Conservation (phyloP, 2,797 vertebrate species). For the Eulemur coronatus region DNA sequence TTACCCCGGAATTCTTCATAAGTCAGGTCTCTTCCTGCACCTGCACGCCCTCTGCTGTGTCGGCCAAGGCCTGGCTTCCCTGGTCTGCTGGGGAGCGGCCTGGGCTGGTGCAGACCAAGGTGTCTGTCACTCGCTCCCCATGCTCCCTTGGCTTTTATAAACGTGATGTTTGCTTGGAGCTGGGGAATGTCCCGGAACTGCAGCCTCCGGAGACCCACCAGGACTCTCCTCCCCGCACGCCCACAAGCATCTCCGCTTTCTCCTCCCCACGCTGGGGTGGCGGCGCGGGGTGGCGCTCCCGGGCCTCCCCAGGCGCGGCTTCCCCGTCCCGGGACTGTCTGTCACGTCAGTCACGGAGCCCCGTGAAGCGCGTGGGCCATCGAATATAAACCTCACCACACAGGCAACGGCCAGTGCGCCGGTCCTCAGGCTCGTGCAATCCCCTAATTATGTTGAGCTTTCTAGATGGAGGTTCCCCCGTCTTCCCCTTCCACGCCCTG, state of each 20-base stretch:
- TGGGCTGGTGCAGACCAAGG: too few species aligned
- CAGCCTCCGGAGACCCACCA: not conserved
- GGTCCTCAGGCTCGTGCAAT: too few species aligned
- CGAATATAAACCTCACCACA: too few species aligned
- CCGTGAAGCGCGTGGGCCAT: too few species aligned
- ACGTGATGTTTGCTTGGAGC: not conserved
- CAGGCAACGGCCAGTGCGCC: too few species aligned
- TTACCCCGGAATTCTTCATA: not conserved
- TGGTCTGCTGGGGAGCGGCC: not conserved
- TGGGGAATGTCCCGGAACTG: fast-evolving
- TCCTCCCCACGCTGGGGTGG: too few species aligned
- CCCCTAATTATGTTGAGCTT: too few species aligned
- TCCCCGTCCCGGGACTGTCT: too few species aligned
- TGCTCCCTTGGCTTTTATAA: not conserved
- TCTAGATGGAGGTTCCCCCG: not conserved
- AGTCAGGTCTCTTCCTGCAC: not conserved
- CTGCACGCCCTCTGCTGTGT: too few species aligned
- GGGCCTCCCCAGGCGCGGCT: too few species aligned
- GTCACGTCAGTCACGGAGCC: too few species aligned
- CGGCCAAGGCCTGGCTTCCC: not conserved
- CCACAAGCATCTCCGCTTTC: not conserved
- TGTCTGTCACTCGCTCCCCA: not conserved
- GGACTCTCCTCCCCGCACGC: not conserved
- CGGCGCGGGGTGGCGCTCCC: too few species aligned
- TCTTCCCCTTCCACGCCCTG: not conserved